A percentile compares a stretch with the other conserved stretches of the same genome.
These are phyloP conservation scores for Cerceris rybyensis DNA, from an alignment of 2,888 invertebrate species.

Conservation along the genomic window DNA sequence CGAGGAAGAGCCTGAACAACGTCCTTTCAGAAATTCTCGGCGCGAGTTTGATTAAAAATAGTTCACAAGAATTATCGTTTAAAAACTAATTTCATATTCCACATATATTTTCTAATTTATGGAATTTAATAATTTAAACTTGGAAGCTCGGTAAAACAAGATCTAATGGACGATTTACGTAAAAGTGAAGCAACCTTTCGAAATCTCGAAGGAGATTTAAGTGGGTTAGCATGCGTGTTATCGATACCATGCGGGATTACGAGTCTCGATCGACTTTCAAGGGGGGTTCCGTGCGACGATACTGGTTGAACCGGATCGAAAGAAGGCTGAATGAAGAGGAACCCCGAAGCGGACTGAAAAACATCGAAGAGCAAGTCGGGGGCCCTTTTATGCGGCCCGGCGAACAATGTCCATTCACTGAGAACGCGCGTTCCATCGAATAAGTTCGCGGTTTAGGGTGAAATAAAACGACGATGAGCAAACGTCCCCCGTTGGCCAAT, in stretches of 20 bases:
- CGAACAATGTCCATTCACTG: conserved; percentile 62
- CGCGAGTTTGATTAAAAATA: no score
- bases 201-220: conserved; percentile 17
- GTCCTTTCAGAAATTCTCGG: not conserved
- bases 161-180: not conserved
- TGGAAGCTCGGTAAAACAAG: not conserved
- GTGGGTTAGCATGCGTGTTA: conserved; percentile 50
- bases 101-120: no score
- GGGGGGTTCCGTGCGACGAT: conserved; percentile 58
- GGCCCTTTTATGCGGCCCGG: conserved; percentile 42
- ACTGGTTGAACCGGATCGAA: conserved; percentile 71
- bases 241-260: conserved; percentile 46
- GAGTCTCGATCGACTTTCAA: conserved; percentile 66
- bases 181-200: conserved; percentile 1
- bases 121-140: not conserved
- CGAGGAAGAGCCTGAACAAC: not conserved
- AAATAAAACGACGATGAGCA: conserved; percentile 16
- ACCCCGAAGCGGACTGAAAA: conserved; percentile 60
- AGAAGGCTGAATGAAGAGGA: conserved; percentile 69
- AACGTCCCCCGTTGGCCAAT: not conserved
- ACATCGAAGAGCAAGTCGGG: conserved; percentile 34
- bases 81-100: no score
- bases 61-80: no score
- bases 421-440: conserved; percentile 38
- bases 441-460: conserved; percentile 42